Conservation (phyloP, 2,888 invertebrate genomes). For the Cremastobaeus sp. region DNA sequence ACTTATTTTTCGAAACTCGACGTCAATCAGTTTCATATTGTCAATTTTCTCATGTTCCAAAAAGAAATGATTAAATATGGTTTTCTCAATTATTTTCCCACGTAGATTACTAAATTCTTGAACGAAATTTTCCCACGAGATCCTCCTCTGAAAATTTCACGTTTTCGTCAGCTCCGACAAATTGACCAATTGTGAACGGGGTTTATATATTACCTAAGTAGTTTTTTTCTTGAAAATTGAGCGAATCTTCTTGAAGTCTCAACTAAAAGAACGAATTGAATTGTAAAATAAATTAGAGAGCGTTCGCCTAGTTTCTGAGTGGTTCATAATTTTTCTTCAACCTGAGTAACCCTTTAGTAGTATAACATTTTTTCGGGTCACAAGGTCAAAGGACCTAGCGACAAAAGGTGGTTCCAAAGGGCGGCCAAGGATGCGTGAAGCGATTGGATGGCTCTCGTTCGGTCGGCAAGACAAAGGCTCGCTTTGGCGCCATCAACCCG, state of each 20-base stretch:
- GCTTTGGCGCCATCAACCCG: conserved; percentile 60
- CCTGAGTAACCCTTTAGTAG: conserved; percentile 42
- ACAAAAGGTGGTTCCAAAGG: conserved; percentile 51
- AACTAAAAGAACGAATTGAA: conserved; percentile 9
- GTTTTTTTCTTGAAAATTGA: no score
- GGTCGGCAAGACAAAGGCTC: conserved; percentile 62
- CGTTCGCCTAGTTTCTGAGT: conserved; percentile 7
- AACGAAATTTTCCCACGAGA: conserved; percentile 12
- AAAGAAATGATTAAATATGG: conserved; percentile 13
- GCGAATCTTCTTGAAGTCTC: background rate
- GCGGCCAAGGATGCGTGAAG: conserved; percentile 50
- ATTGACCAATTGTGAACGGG: no score
- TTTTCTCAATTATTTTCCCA: conserved; percentile 17
- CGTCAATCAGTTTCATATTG: conserved; percentile 15
- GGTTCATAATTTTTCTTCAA: conserved; percentile 44
- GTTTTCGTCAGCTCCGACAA: background rate
- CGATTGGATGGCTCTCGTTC: conserved; percentile 34
- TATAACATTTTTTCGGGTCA: conserved; percentile 43
- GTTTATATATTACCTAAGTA: no score
- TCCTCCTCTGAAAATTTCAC: background rate
- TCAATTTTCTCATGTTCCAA: conserved; percentile 5
- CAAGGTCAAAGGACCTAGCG: conserved; percentile 54
- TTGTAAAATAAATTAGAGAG: conserved; percentile 31
- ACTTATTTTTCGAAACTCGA: no score
- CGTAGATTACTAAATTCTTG: conserved; percentile 36